phyloP scores from a whole-genome alignment of 2,888 invertebrate genomes.

The Sinodicranocentrus sp. region DNA sequence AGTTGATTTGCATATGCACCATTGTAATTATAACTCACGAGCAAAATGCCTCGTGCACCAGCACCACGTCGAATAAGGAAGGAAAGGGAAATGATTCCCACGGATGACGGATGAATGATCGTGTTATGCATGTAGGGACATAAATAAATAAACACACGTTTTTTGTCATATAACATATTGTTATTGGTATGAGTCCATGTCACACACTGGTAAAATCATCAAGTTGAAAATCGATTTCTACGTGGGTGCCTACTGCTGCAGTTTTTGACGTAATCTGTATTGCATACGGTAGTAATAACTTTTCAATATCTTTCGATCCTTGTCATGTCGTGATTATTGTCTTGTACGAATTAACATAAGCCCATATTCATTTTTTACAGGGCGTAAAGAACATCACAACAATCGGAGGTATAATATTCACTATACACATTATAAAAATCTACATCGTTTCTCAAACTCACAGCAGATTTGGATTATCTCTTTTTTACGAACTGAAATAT shows the following conservation, averaged over 20 bases:
- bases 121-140: not conserved
- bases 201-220: too few relatives aligned
- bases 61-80: slow-evolving; percentile 38
- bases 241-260: not conserved
- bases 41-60: slow-evolving; percentile 12
- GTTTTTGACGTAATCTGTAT: slow-evolving; percentile 6
- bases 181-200: too few relatives aligned
- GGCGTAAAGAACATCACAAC: too few relatives aligned
- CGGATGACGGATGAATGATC: slow-evolving; percentile 49
- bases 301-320: slow-evolving; percentile 34
- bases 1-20: slow-evolving; percentile 9
- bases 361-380: too few relatives aligned
- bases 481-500: not conserved
- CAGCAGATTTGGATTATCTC: not conserved
- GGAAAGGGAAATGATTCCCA: slow-evolving; percentile 72
- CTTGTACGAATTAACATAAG: too few relatives aligned
- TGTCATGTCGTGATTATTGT: too few relatives aligned
- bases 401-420: too few relatives aligned
- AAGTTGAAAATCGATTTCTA: too few relatives aligned
- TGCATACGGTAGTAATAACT: slow-evolving; percentile 29
- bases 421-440: too few relatives aligned
- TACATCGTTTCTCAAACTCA: too few relatives aligned
- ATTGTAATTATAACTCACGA: slow-evolving; percentile 15
- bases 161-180: too few relatives aligned
- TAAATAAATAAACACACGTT: too few relatives aligned